A percentile compares a stretch with the other conserved stretches of the same genome.
Evolutionary conservation across 2,113 vertebrate genomes (phyloP).

Genomic region (Picathartes gymnocephalus): DNA sequence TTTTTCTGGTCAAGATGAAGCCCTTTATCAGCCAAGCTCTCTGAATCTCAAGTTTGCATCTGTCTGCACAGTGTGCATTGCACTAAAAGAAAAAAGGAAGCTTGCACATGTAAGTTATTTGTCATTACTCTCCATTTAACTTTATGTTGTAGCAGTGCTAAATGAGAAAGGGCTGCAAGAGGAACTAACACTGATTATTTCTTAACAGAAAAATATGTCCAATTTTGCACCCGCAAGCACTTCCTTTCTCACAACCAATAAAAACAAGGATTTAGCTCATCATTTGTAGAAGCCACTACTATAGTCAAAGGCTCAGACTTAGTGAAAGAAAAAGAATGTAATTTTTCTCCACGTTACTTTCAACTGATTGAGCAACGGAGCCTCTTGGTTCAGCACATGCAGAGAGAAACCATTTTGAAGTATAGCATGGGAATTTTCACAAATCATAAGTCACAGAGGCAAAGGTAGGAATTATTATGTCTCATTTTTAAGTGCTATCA

Average conservation of each 20-base stretch:
- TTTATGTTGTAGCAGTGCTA: not conserved
- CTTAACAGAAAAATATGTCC: not conserved
- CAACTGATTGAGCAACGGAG: not conserved
- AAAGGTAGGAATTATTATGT: not conserved
- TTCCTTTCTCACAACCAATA: not conserved
- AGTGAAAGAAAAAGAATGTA: not conserved
- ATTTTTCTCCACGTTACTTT: not conserved
- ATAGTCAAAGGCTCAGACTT: not conserved
- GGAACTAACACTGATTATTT: not conserved
- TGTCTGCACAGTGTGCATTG: not conserved
- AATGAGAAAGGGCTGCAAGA: not conserved
- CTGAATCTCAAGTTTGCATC: not conserved
- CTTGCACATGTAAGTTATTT: not conserved
- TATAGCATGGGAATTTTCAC: not conserved
- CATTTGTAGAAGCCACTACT: not conserved
- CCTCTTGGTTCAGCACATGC: not conserved
- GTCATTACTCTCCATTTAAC: conserved; percentile 9
- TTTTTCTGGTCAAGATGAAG: not conserved
- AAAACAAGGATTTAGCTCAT: not conserved
- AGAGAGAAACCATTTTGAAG: not conserved
- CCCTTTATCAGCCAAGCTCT: not conserved
- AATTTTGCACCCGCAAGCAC: not conserved
- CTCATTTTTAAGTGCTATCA: not conserved
- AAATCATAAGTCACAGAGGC: not conserved
- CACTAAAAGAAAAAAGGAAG: not conserved